Conservation (phyloP, 2,888 invertebrate species). For the Didymodactylos carnosus region DNA sequence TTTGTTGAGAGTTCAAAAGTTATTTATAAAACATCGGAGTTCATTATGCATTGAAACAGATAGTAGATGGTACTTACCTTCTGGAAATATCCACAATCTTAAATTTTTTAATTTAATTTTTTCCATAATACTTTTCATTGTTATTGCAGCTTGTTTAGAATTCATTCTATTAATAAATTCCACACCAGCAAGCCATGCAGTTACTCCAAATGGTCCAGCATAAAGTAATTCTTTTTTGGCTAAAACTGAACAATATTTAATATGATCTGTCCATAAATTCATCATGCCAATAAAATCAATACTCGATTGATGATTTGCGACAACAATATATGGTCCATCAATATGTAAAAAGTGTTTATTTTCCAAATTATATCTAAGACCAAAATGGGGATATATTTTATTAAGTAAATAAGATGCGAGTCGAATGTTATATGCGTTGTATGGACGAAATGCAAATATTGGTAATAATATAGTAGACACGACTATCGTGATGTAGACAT, state of each 20-base stretch:
- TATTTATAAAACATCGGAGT: too few species aligned
- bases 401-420: background rate
- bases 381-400: slow-evolving; percentile 38
- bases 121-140: slow-evolving; percentile 43
- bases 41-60: too few species aligned
- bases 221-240: slow-evolving; percentile 69
- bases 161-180: slow-evolving; percentile 69
- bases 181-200: slow-evolving; percentile 65
- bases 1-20: too few species aligned
- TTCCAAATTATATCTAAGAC: slow-evolving; percentile 57
- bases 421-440: background rate
- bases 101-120: slow-evolving; percentile 35
- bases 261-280: slow-evolving; percentile 65
- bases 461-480: background rate
- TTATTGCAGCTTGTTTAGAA: slow-evolving; percentile 52
- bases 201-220: slow-evolving; percentile 65
- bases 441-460: background rate
- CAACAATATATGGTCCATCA: slow-evolving; percentile 60
- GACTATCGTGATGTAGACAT: background rate
- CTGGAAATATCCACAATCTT: slow-evolving; percentile 75
- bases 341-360: slow-evolving; percentile 56
- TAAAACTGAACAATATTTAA: slow-evolving; percentile 50
- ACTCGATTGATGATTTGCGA: slow-evolving; percentile 77
- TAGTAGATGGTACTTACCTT: too few species aligned
- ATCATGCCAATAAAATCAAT: slow-evolving; percentile 77